Evolutionary conservation across 1,140 invertebrate genomes (phyloP), one percentile per base, ranked within the genome.

Genomic region (Maconellicoccus hirsutus): DNA sequence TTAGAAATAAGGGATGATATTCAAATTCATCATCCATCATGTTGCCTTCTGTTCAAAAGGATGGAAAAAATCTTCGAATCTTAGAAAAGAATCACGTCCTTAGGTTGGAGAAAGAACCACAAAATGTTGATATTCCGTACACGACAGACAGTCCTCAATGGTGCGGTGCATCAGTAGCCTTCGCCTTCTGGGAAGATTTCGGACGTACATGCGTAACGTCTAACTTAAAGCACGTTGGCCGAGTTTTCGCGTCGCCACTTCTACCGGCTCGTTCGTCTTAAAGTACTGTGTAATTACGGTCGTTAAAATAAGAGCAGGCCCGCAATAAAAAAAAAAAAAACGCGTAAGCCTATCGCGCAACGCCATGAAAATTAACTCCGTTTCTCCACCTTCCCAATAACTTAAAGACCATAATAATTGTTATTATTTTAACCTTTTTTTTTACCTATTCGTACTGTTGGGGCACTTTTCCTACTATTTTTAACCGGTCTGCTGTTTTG

Each of bases 361-460:
- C 61, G 61, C 61, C 61, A 66, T 19, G 10, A 66, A 66, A 66
- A 66, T 66, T 66, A 66, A 4, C 61, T 66, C 61, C 25, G 21
- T 26, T 66, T 26, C 61, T 66, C 22, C 61, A 66, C 61, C 61
- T 26, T 66, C 10, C 4, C 61, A 16, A 14, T 66, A 66, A 66
- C 21, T 12, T 26, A 26, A 66, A 66, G 10, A 66, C 19, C 61
- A 66, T 66, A 66, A 66, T 66, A 66, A 66, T 66, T 26, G 22
- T 66, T 66, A 23, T 66, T 23, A 25, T 66, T 66, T 52, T 66
- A 66, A 66, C 61, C 61, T 66, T 66, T 66, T 66, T 25, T 25
- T 66, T 66, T 66, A 25, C 25, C 61, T 26, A 8, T 66, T 4
- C 10, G 16, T 59, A 19, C 25, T 66, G 8, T 22, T 23, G 25